phyloP scores from a whole-genome alignment of 2,113 vertebrate species.

The Pseudorasbora parva region DNA sequence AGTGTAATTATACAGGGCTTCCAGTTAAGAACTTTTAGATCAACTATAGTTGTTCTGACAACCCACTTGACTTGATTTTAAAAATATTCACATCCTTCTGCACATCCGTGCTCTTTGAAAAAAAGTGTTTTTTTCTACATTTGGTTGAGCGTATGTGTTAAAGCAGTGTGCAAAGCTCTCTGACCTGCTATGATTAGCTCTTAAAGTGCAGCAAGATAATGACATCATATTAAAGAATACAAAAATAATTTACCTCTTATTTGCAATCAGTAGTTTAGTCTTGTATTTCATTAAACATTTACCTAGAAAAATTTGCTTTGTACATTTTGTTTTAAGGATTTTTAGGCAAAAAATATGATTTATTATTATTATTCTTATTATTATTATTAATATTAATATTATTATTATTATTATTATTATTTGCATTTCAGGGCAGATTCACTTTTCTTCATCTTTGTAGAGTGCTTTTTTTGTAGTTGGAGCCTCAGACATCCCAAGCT shows the following conservation, averaged over 20 bases:
- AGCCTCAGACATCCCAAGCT: neutral
- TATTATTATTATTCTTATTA: too few relatives aligned
- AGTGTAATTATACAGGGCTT: neutral
- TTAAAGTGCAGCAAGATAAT: neutral
- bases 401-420: too few relatives aligned
- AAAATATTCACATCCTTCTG: neutral
- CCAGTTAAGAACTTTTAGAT: neutral
- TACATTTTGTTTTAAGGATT: neutral
- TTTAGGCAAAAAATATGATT: neutral
- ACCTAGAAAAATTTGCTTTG: neutral
- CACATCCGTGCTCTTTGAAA: too few relatives aligned
- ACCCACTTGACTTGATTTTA: neutral
- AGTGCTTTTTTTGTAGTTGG: neutral
- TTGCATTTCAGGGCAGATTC: neutral
- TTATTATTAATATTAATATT: too few relatives aligned
- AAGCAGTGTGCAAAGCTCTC: neutral
- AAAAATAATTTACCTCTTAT: neutral
- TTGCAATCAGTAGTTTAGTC: neutral
- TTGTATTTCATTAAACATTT: neutral
- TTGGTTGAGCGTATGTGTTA: neutral
- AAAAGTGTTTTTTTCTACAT: too few relatives aligned
- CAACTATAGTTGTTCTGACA: neutral
- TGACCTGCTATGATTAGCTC: neutral
- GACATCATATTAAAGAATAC: neutral
- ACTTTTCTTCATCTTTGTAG: neutral